Conservation (phyloP, 2,888 invertebrate genomes). For the Autographa gamma region DNA sequence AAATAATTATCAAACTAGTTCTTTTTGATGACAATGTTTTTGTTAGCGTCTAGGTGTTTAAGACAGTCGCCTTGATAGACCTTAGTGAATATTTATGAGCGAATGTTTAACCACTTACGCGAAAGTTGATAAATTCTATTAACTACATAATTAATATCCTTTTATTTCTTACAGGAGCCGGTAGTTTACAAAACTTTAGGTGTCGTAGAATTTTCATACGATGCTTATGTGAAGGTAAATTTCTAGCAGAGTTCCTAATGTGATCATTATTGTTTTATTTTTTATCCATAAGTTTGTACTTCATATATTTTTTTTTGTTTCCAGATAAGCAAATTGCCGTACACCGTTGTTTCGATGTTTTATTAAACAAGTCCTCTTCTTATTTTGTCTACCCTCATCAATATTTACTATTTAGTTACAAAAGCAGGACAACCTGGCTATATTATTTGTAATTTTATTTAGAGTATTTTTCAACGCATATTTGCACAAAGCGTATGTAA, state of each 20-base stretch:
- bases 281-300: too few relatives aligned
- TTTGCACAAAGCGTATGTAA: not conserved
- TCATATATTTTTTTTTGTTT: conserved; percentile 14
- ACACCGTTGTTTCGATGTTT: conserved; percentile 30
- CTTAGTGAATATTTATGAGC: too few relatives aligned
- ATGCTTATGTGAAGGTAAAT: conserved; percentile 33
- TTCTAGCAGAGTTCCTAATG: not conserved
- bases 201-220: conserved; percentile 34
- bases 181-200: conserved; percentile 41
- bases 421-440: not conserved
- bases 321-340: conserved; percentile 39
- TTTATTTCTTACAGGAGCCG: conserved; percentile 20
- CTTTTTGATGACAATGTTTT: too few relatives aligned
- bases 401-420: not conserved
- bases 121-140: too few relatives aligned
- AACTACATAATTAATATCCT: too few relatives aligned
- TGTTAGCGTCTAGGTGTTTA: too few relatives aligned
- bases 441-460: too few relatives aligned
- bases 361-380: conserved; percentile 14
- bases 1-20: not conserved
- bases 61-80: too few relatives aligned
- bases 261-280: too few relatives aligned
- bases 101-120: too few relatives aligned
- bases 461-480: too few relatives aligned
- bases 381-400: not conserved